Base-by-base conservation (phyloP, 2,797 vertebrate genomes). In the Arctocebus calabarensis region DNA sequence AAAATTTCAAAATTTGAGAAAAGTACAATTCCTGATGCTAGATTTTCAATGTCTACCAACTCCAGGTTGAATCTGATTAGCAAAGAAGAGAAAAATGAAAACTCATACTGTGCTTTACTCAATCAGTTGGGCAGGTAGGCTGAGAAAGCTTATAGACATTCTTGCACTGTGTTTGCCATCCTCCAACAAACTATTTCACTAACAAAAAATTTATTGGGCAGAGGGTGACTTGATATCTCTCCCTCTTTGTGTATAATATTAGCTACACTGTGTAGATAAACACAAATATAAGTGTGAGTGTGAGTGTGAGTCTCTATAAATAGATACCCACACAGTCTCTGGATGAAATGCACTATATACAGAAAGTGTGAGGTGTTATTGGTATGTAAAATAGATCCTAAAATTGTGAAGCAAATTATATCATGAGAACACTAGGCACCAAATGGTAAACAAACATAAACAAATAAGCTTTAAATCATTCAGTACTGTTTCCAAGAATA, bases 381-480 rank as follows among this genome's bases (percentile, higher is more conserved):
- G 71, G 37, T 79, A 94, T 88, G 34, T 85, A 95, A 97, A 97
- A 91, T 52, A 94, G 84, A 94, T 85, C 84, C 88, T 96, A 95
- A 96, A 95, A 92, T 85, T 93, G 68, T 90, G 92, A 95, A 95
- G 88, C 68, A 94, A 91, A 95, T 94, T 91, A 95, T 96, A 70
- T 93, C 94, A 70, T 83, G 84, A 64, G 93, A 96, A 96, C 68
- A 91, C 68, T 59, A 95, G 94, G 52, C 87, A 96, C 91, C 84
- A 95, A 92, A 86, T 40, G 75, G 85, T 91, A 97, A 96, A 93
- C 92, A 97, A 97, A 96, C 52, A 85, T 91, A 91, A 95, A 92
- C 93, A 97, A 98, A 94, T 93, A 94, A 78, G 87, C 85, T 88
- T 97, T 96, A 97, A 96, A 95, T 96, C 90, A 96, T 87, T 96